Evolutionary conservation across 2,797 vertebrate species (phyloP).

Genomic region (Peromyscus melanophrys): DNA sequence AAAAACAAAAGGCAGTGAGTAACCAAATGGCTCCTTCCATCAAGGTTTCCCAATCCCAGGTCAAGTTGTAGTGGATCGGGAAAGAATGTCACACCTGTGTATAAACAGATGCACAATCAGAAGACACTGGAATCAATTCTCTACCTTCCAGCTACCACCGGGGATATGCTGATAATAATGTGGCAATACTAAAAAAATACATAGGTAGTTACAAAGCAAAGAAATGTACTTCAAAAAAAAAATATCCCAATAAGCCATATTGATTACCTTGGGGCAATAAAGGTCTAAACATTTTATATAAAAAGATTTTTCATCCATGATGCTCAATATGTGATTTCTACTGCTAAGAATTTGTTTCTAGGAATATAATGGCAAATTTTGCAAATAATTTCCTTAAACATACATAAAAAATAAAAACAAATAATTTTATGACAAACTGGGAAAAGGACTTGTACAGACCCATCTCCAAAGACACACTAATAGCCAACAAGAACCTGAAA

Average conservation of each 20-base stretch:
- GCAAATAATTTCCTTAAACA: neutral
- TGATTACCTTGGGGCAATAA: neutral
- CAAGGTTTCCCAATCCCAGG: neutral
- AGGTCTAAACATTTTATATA: neutral
- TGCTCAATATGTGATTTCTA: neutral
- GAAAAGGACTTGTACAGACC: neutral
- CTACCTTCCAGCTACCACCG: neutral
- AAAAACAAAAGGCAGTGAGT: neutral
- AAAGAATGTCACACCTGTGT: too few species aligned
- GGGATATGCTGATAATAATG: neutral
- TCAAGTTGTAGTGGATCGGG: neutral
- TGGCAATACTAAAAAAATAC: neutral
- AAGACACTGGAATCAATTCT: neutral
- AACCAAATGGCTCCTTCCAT: neutral
- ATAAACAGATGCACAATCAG: neutral
- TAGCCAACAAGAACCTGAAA: neutral
- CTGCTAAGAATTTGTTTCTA: neutral
- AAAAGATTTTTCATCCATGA: neutral
- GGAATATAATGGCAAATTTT: neutral
- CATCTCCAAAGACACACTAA: neutral
- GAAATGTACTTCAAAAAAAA: neutral
- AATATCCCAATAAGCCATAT: neutral
- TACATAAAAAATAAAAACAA: conserved; percentile 5
- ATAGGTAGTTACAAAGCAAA: neutral
- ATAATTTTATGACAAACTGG: neutral